These are phyloP conservation scores for Dendroctonus valens DNA, from an alignment of 1,140 invertebrate species.

Conservation along the genomic window DNA sequence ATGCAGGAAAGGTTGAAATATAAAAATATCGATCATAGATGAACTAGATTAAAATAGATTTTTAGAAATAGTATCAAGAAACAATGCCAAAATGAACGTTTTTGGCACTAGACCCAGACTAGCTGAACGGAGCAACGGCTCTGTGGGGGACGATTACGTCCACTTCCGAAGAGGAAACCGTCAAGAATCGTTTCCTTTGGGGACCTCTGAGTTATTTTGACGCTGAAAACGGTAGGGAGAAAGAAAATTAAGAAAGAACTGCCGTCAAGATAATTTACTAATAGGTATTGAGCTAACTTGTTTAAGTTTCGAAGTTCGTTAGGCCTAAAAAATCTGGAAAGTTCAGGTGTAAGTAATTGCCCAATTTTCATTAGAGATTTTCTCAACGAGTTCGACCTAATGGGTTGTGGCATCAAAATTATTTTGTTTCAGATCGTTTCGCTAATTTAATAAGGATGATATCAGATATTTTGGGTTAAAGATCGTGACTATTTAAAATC, in stretches of 20 bases:
- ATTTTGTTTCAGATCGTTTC: neutral
- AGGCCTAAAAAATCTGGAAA: slow-evolving; percentile 17
- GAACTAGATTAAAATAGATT: slow-evolving; percentile 3
- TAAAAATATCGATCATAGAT: neutral
- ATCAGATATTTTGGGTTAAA: no score
- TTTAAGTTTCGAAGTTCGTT: slow-evolving; percentile 25
- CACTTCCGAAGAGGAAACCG: slow-evolving; percentile 26
- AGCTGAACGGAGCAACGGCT: slow-evolving; percentile 24
- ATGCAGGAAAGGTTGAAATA: neutral
- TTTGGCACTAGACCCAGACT: slow-evolving; percentile 29
- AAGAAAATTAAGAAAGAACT: slow-evolving; percentile 30
- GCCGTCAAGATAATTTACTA: slow-evolving; percentile 30
- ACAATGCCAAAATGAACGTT: slow-evolving; percentile 26
- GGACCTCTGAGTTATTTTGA: slow-evolving; percentile 28
- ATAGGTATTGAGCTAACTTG: slow-evolving; percentile 29
- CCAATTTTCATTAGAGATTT: slow-evolving; percentile 13
- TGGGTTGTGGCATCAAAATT: neutral
- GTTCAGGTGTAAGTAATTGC: slow-evolving; percentile 25
- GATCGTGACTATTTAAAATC: no score
- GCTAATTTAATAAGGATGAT: no score
- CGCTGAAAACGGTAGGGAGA: slow-evolving; percentile 21
- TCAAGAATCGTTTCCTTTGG: slow-evolving; percentile 26
- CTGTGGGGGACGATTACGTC: slow-evolving; percentile 29
- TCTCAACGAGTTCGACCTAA: slow-evolving; percentile 11
- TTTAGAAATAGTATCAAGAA: slow-evolving; percentile 20